A percentile compares a stretch with the other conserved stretches of the same genome.
These are phyloP conservation scores for Lophius piscatorius DNA, from an alignment of 2,113 vertebrate genomes.

Conservation along the genomic window DNA sequence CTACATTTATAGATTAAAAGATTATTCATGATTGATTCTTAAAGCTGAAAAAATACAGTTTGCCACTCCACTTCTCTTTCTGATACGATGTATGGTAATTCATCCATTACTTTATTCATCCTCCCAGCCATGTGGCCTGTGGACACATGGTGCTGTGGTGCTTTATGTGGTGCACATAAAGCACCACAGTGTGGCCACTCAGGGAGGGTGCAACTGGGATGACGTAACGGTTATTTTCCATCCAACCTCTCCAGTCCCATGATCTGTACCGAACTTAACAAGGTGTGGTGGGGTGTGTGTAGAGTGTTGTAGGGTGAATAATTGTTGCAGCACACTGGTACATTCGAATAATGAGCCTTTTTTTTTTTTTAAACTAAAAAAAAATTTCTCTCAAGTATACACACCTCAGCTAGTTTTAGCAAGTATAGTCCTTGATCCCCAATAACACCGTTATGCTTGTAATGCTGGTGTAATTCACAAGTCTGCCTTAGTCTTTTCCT, in stretches of 20 bases:
- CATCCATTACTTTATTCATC: neutral
- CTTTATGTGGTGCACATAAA: conserved; percentile 71
- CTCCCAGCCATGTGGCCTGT: conserved; percentile 27
- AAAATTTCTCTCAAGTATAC: neutral
- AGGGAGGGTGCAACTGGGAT: conserved; percentile 58
- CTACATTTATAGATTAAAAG: neutral
- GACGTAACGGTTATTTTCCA: conserved; percentile 70
- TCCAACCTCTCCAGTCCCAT: conserved; percentile 30
- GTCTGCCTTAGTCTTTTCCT: neutral
- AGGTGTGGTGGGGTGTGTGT: conserved; percentile 37
- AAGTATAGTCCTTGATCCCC: neutral
- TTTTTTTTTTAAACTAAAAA: conserved; percentile 10
- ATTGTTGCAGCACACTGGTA: conserved; percentile 19
- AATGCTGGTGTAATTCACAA: neutral
- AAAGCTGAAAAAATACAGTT: neutral
- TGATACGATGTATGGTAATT: neutral
- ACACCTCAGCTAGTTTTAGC: conserved; percentile 6
- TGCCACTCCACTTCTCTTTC: neutral
- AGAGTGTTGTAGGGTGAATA: conserved; percentile 18
- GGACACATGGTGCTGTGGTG: too few relatives aligned
- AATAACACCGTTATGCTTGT: conserved; percentile 8
- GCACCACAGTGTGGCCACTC: conserved; percentile 70
- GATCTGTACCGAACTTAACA: conserved; percentile 18
- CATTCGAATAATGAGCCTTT: conserved; percentile 25
- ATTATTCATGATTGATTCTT: neutral